Evolutionary conservation across 1,140 invertebrate genomes (phyloP), one percentile per base, ranked within the genome.

Genomic region (Scaptomyza montana): DNA sequence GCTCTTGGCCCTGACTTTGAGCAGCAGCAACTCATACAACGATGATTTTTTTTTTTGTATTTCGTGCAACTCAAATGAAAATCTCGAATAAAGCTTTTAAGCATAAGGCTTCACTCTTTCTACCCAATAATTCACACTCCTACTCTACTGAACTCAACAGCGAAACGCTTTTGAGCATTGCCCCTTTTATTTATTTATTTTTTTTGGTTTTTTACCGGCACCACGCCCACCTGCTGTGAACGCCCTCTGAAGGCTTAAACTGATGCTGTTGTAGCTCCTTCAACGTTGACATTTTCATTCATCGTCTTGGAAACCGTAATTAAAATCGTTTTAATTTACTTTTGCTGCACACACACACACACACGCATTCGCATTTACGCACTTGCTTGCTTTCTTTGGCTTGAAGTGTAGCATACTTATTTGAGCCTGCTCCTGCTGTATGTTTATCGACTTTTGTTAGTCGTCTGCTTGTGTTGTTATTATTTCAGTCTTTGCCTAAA

Each of bases 271-370:
- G 39, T 21, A 46, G 41, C 56, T 43, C 19, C 61, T 8, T 75
- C 78, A 68, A 70, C 87, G 87, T 90, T 90, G 87, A 90, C 87
- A 90, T 90, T 90, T 90, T 82, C 87, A 90, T 90, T 90, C 87
- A 90, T 87, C 87, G 87, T 90, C 87, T 80, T 90, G 84, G 89
- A 80, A 90, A 89, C 89, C 89, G 89, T 90, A 90, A 90, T 90
- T 90, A 90, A 90, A 90, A 90, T 90, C 89, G 89, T 89, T 90
- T 90, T 90, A 90, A 90, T 90, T 90, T 90, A 90, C 89, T 90
- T 82, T 84, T 85, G 50, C 89, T 66, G 55, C 73, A 55, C 66
- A 69, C 62, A 39, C 50, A 72, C 59, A 46, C 33, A 51, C 50
- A 49, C 68, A 41, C 46, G 16, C 59, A n/a, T 5, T 21, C 21